Conservation (phyloP, 2,797 vertebrate genomes). For the Lemur catta region DNA sequence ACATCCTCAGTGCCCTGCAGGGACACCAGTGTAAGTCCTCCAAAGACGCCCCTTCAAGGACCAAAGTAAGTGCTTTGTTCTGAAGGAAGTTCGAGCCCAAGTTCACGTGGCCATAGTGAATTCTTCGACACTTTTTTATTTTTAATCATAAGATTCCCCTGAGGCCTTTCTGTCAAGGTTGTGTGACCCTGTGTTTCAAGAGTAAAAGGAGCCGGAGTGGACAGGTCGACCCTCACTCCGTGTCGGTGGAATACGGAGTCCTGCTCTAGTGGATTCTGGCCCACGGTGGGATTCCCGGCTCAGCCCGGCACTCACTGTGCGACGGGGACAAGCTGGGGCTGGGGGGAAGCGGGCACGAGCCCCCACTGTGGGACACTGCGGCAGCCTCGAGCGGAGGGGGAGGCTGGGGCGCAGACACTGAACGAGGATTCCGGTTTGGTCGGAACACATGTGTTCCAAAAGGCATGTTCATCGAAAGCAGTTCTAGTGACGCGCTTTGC, state of each 20-base stretch:
- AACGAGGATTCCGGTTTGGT: not conserved
- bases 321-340: not conserved
- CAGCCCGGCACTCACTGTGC: rapidly evolving
- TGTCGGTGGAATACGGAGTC: not conserved
- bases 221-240: rapidly evolving
- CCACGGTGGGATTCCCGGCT: not conserved
- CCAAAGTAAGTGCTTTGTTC: not conserved
- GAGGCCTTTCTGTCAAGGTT: not conserved
- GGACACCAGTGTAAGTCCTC: rapidly evolving
- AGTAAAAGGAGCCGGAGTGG: not conserved
- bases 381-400: rapidly evolving
- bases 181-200: not conserved
- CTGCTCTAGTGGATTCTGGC: too few species aligned
- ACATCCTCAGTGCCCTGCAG: not conserved
- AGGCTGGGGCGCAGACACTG: too few species aligned
- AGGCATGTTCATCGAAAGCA: rapidly evolving
- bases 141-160: not conserved
- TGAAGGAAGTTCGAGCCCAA: not conserved
- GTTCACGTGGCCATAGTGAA: rapidly evolving
- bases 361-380: rapidly evolving
- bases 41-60: too few species aligned
- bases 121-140: not conserved
- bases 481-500: rapidly evolving
- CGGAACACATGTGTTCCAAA: not conserved
- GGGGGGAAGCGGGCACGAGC: not conserved